Conservation (phyloP, 2,888 invertebrate genomes). For the Mythimna pallens region DNA sequence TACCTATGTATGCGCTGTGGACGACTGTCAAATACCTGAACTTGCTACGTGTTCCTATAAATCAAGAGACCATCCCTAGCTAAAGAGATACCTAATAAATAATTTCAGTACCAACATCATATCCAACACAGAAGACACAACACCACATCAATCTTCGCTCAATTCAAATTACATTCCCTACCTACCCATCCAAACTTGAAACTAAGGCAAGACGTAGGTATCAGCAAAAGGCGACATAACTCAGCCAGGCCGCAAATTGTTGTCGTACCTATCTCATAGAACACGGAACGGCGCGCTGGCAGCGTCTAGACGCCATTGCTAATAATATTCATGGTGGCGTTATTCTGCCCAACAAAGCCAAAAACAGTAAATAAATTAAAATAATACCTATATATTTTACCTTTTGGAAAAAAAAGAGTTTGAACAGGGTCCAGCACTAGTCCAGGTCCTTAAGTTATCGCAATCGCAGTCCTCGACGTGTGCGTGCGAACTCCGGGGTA, state of each 20-base stretch:
- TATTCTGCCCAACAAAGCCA: too few relatives aligned
- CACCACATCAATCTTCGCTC: conserved; percentile 59
- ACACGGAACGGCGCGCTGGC: background rate
- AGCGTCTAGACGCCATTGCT: background rate
- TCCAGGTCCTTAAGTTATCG: too few relatives aligned
- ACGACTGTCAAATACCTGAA: too few relatives aligned
- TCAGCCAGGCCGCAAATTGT: conserved; percentile 83
- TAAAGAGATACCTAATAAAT: background rate
- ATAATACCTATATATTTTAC: too few relatives aligned
- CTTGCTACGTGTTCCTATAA: background rate
- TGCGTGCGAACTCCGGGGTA: too few relatives aligned
- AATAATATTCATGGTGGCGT: background rate
- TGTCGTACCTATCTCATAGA: conserved; percentile 65
- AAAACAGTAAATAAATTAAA: too few relatives aligned
- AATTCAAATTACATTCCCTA: conserved; percentile 50
- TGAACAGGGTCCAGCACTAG: too few relatives aligned
- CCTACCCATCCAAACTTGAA: conserved; percentile 39
- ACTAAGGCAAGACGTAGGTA: conserved; percentile 51
- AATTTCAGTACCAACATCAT: conserved; percentile 4
- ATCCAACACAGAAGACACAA: conserved; percentile 4
- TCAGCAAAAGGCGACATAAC: conserved; percentile 76
- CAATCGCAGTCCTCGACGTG: too few relatives aligned
- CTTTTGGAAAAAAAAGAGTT: too few relatives aligned
- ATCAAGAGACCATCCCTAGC: too few relatives aligned
- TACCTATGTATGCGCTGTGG: too few relatives aligned